phyloP scores from a whole-genome alignment of 2,888 invertebrate species.

The Diadegma fenestrale region DNA sequence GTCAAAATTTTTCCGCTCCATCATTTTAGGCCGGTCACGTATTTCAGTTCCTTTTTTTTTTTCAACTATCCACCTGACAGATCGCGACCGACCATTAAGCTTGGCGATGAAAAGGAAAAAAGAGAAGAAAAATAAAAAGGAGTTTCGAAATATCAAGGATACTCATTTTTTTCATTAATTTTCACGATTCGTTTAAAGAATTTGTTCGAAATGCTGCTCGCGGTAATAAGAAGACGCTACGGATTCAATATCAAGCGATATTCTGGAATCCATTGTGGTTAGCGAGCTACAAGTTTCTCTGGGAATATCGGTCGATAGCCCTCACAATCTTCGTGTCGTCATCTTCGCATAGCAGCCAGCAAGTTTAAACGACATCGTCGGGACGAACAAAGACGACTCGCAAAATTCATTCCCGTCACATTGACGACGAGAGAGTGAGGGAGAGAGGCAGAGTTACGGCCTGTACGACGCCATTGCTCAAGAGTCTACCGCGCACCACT shows the following conservation, averaged over 20 bases:
- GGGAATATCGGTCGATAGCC: conserved; percentile 22
- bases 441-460: conserved; percentile 20
- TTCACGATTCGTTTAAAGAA: not conserved
- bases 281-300: conserved; percentile 3
- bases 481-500: conserved; percentile 43
- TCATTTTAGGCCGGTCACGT: conserved; percentile 15
- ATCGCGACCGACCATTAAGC: not conserved
- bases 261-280: not conserved
- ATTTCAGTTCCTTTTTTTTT: not conserved
- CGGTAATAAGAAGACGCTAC: not conserved
- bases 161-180: not conserved
- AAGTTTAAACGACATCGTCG: conserved; percentile 53
- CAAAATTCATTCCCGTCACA: conserved; percentile 59
- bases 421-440: conserved; percentile 28
- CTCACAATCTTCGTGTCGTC: conserved; percentile 20
- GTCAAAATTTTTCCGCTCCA: not conserved
- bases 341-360: conserved; percentile 27
- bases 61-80: not conserved
- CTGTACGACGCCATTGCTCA: conserved; percentile 22
- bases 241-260: not conserved
- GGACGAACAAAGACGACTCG: conserved; percentile 57
- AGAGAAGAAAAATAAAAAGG: not conserved
- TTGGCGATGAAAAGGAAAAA: too few relatives aligned
- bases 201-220: not conserved
- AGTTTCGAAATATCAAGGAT: not conserved